Conservation (phyloP, 2,888 invertebrate species). For the Thumatha senex region DNA sequence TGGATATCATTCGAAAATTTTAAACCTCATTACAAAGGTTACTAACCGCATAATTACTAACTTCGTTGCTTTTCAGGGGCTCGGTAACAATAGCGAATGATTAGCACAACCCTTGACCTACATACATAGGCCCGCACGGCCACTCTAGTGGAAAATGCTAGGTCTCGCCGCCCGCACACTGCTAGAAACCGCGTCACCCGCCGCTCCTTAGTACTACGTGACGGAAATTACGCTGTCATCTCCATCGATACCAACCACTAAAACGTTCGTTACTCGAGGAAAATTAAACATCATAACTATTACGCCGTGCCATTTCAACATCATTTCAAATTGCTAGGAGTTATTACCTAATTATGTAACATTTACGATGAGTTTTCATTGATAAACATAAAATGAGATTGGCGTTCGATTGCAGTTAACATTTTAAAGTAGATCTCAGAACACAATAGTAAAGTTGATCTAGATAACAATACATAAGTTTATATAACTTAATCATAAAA, state of each 20-base stretch:
- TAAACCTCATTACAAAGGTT: conserved; percentile 22
- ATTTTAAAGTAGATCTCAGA: too few relatives aligned
- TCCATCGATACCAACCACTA: conserved; percentile 13
- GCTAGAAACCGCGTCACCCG: conserved; percentile 28
- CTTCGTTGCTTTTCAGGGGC: conserved; percentile 64
- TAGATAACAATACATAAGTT: too few relatives aligned
- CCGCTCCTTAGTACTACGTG: conserved; percentile 42
- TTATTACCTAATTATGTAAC: too few relatives aligned
- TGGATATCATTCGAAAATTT: too few relatives aligned
- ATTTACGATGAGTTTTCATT: too few relatives aligned
- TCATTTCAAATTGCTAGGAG: not conserved
- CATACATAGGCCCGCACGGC: conserved; percentile 66
- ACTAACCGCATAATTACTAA: conserved; percentile 42
- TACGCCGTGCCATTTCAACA: not conserved
- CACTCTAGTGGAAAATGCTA: conserved; percentile 79
- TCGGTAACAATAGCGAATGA: conserved; percentile 71
- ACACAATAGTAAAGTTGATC: too few relatives aligned
- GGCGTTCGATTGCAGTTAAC: too few relatives aligned
- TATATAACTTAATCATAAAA: too few relatives aligned
- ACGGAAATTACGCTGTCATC: conserved; percentile 44
- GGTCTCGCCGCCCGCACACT: conserved; percentile 61
- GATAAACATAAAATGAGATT: too few relatives aligned
- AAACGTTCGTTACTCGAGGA: conserved; percentile 10
- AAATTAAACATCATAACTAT: conserved; percentile 8
- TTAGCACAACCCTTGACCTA: conserved; percentile 80